Evolutionary conservation across 2,888 invertebrate species (phyloP).

Genomic region (Dione vanillae): DNA sequence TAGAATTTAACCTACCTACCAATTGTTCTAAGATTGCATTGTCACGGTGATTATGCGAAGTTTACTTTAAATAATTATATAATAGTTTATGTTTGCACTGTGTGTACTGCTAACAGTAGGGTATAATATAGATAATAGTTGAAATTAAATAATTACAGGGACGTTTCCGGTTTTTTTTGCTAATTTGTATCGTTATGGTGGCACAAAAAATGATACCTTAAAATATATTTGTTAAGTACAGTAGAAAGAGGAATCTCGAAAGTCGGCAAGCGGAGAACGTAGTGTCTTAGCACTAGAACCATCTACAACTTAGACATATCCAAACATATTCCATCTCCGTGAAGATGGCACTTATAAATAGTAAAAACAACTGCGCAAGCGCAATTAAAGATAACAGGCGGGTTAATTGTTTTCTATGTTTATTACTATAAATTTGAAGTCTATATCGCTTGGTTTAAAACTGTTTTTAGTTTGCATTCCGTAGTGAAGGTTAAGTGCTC

Average conservation of each 20-base stretch:
- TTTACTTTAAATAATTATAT: not conserved
- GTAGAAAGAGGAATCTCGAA: too few species aligned
- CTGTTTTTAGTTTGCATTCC: not conserved
- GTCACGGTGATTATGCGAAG: not conserved
- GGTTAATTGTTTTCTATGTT: constrained; percentile 11
- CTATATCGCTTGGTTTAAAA: not conserved
- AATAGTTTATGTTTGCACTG: too few species aligned
- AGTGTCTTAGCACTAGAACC: too few species aligned
- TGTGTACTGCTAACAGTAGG: too few species aligned
- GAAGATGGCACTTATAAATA: not conserved
- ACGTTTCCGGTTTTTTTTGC: too few species aligned
- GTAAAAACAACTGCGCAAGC: constrained; percentile 31
- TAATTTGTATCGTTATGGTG: too few species aligned
- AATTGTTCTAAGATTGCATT: not conserved
- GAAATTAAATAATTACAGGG: too few species aligned
- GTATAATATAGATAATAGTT: too few species aligned
- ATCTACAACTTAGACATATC: too few species aligned
- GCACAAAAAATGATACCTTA: too few species aligned
- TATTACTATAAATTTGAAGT: not conserved
- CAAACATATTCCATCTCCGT: not conserved
- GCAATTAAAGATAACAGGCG: constrained; percentile 27
- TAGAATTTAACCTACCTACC: not conserved
- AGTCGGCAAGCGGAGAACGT: too few species aligned
- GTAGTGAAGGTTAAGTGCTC: not conserved
- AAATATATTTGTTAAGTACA: too few species aligned